Evolutionary conservation across 2,888 invertebrate genomes (phyloP), one percentile per base, ranked within the genome.

Genomic region (Torymus tubicola): DNA sequence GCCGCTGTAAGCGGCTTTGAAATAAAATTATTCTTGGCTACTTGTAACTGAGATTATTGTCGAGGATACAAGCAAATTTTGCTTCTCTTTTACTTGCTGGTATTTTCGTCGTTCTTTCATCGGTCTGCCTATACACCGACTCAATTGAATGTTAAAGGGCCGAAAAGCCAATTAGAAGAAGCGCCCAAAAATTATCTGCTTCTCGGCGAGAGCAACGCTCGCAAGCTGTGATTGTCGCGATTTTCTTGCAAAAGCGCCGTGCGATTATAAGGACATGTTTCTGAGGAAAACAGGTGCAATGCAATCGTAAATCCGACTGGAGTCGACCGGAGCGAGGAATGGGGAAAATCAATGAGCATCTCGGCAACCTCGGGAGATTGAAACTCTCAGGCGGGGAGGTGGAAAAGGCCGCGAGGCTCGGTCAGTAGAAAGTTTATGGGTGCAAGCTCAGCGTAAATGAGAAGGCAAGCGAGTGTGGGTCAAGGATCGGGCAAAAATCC

Each of bases 21-120:
- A 87, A 88, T 87, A 88, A 88, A 87, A 87, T 88, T 86, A 87
- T 89, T 84, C 82, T 76, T 65, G 80, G 73, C 81, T 81, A 81
- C 81, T 84, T 72, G 76, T 78, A 80, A 81, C 76, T 70, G 79
- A 81, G 78, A 81, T 83, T 70, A 77, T 68, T 63, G 81, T 70
- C 53, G 75, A 69, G 67, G 67, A 73, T 68, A 73, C 69, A 78
- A 81, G 42, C 52, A n/a, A 16, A 42, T 53, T 4, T 55, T 50
- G 1, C 13, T 18, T 52, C 52, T 60, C 13, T 5, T 16, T 4
- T 5, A 10, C 11, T 18, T n/a, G 10, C 5, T 24, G 2, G 52
- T 63, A 2, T 12, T 58, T 16, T 18, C n/a, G 10, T 58, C 58
- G 21, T 21, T 21, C 21, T 21, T 21, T 21, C 21, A 21, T 21